Conservation (phyloP, 2,888 invertebrate genomes). For the Morpho achilles region DNA sequence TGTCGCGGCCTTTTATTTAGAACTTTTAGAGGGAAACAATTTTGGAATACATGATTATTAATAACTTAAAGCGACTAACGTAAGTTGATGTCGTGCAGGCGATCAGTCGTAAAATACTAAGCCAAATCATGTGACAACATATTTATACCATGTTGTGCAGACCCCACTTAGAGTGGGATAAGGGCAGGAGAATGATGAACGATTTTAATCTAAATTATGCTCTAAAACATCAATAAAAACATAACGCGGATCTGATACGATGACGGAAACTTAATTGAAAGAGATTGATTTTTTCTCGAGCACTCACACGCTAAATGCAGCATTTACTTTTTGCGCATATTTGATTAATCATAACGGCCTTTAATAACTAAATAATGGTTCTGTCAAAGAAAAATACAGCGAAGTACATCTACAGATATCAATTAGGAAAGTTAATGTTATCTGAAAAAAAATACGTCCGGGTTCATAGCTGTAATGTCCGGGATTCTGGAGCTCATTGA, state of each 20-base stretch:
- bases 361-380: constrained; percentile 33
- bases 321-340: constrained; percentile 10
- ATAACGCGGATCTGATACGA: constrained; percentile 13
- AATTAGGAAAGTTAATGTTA: constrained; percentile 11
- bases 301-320: constrained; percentile 11
- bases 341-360: constrained; percentile 10
- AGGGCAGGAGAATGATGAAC: no score
- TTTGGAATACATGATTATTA: no score
- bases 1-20: no score
- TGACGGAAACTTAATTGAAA: constrained; percentile 12
- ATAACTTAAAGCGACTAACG: no score
- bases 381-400: constrained; percentile 19
- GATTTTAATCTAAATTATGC: no score
- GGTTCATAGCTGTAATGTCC: constrained; percentile 14
- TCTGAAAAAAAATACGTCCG: constrained; percentile 15
- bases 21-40: no score
- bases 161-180: no score
- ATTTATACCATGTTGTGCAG: no score
- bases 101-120: no score
- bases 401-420: constrained; percentile 9
- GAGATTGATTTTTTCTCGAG: constrained; percentile 10
- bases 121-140: no score
- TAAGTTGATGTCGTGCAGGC: no score
- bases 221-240: constrained; percentile 3
- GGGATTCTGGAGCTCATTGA: constrained; percentile 16